Evolutionary conservation across 2,113 vertebrate genomes (phyloP), one percentile per base, ranked within the genome.

Genomic region (Malurus melanocephalus): DNA sequence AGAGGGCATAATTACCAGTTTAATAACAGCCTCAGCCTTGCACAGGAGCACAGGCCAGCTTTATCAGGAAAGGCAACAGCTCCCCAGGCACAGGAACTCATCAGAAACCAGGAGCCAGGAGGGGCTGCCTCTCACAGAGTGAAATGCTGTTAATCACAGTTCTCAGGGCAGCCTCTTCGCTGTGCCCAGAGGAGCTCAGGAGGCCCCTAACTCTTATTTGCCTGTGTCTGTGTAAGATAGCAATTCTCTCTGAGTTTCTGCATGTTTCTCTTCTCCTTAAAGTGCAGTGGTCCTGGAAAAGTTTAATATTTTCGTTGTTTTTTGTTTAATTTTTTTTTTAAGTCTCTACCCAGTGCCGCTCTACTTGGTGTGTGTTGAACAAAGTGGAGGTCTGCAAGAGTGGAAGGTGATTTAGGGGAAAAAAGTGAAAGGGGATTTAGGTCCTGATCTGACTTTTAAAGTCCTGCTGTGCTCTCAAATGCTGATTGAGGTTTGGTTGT

Each of bases 91-190:
- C 24, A 52, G 80, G 42, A 94, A 60, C 65, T 93, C 68, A 38
- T 83, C 80, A 89, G 82, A 51, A 82, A 30, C 33, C 13, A 1
- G 60, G 48, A 69, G 9, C 30, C 21, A 48, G 60, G 30, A 86
- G 52, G 24, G 21, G 24, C 43, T 89, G 68, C 52, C 26, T 77
- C 64, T 87, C 0, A 0, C 42, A 51, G n/a, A 43, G 22, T 21
- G 56, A 85, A 89, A 83, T 32, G 35, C 17, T 77, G 42, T 74
- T 93, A 55, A 89, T 77, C 90, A 77, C 56, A 51, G 16, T 30
- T 82, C 60, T 57, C 79, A 66, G 51, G 60, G 55, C 46, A 85
- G 40, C 51, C 42, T 40, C 46, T 61, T 38, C 0, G 0, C 45
- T 15, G 13, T 24, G 60, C 62, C 69, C 87, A 79, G 42, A 56